Conservation (phyloP, 2,797 vertebrate species). For the Gambusia yucatana region DNA sequence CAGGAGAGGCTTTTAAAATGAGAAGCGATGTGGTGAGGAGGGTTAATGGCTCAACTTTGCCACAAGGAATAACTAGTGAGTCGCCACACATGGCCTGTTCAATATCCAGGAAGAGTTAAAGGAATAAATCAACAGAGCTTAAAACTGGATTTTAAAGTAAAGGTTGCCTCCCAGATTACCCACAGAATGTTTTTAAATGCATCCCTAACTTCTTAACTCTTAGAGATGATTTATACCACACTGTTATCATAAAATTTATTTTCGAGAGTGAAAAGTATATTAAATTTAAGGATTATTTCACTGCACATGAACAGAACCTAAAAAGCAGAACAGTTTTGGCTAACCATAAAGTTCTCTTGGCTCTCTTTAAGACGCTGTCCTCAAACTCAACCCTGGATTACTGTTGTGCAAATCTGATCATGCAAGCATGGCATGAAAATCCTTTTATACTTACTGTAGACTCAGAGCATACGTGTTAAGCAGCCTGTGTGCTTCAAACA, state of each 20-base stretch:
- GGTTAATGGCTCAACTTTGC: slow-evolving; percentile 40
- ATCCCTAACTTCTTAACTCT: background rate
- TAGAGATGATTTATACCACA: background rate
- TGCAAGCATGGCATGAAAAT: slow-evolving; percentile 7
- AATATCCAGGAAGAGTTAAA: slow-evolving; percentile 39
- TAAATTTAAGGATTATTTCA: slow-evolving; percentile 12
- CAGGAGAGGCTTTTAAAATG: slow-evolving; percentile 18
- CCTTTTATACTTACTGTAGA: slow-evolving; percentile 7
- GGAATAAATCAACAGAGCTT: slow-evolving; percentile 50
- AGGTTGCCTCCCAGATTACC: slow-evolving; percentile 31
- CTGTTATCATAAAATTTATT: background rate
- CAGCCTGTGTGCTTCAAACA: slow-evolving; percentile 5
- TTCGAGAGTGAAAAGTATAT: slow-evolving; percentile 8
- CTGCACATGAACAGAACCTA: slow-evolving; percentile 3
- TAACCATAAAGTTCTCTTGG: slow-evolving; percentile 20
- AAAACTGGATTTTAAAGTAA: slow-evolving; percentile 44
- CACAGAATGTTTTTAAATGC: slow-evolving; percentile 4
- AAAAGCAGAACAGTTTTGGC: slow-evolving; percentile 5
- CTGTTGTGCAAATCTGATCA: slow-evolving; percentile 10
- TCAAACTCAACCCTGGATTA: slow-evolving; percentile 16
- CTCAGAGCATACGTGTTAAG: slow-evolving; percentile 1
- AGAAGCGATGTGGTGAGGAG: slow-evolving; percentile 10
- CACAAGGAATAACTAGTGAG: slow-evolving; percentile 54
- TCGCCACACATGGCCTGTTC: slow-evolving; percentile 27
- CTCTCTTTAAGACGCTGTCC: slow-evolving; percentile 8